These are phyloP conservation scores for Smutsia gigantea DNA, from an alignment of 2,797 vertebrate species.

Conservation along the genomic window DNA sequence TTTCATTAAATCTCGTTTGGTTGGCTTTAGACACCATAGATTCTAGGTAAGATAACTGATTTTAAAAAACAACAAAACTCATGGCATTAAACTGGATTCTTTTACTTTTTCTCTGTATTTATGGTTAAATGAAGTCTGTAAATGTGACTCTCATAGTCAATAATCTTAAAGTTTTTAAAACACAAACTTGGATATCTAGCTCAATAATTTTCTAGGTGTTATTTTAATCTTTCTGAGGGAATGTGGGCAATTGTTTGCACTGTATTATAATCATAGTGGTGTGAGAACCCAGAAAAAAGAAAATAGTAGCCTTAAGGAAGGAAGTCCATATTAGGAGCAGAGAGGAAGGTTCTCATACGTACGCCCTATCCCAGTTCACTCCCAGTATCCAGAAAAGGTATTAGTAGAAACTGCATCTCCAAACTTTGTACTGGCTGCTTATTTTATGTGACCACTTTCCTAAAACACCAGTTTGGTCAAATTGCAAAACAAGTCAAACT, in stretches of 20 bases:
- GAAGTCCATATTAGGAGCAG: neutral
- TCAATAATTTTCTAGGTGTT: neutral
- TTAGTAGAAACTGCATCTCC: neutral
- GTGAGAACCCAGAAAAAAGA: neutral
- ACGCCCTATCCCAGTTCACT: neutral
- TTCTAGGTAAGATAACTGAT: neutral
- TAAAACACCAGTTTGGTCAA: neutral
- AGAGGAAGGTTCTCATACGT: neutral
- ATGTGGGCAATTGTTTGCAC: neutral
- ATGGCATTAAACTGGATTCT: neutral
- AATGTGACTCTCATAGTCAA: neutral
- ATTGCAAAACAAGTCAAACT: constrained; percentile 8
- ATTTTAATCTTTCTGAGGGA: neutral
- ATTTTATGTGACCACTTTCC: neutral
- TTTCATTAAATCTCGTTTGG: neutral
- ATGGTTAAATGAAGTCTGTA: neutral
- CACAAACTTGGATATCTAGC: neutral
- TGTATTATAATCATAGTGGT: neutral
- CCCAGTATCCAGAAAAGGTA: neutral
- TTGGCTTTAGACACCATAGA: constrained; percentile 1
- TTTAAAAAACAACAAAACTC: neutral
- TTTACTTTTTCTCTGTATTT: neutral
- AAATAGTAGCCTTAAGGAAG: neutral
- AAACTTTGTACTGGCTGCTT: neutral
- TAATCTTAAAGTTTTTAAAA: neutral